Base-by-base conservation (phyloP, 2,113 vertebrate species). In the Podilymbus podiceps region DNA sequence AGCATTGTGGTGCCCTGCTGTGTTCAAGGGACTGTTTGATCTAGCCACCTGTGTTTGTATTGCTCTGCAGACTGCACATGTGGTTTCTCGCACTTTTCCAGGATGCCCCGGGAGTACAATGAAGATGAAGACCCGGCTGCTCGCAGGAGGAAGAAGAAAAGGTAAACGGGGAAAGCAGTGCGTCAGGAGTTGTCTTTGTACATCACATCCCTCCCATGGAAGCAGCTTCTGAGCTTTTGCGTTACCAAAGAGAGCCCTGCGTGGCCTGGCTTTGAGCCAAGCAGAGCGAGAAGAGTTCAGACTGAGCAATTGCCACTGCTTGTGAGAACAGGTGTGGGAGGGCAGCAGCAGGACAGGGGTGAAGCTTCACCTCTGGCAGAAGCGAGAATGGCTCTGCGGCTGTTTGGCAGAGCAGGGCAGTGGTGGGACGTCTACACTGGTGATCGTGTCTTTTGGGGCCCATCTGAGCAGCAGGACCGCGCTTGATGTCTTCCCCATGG, bases 81-180 rank as follows among this genome's bases (percentile, higher is more conserved):
- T 79, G n/a, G 38, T 88, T 96, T 95, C 93, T 94, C 3, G 1
- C 17, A 66, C n/a, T 79, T 82, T 94, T 94, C 31, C 96, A 99
- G 99, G 95, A 99, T 99, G 99, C 99, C 99, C n/a, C 98, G 99
- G 95, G 99, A 99, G 95, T 99, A 99, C 97, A 99, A 99, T 0
- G 99, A 99, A 94, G 99, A 99, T 93, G 99, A 99, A 97, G 99
- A 99, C 94, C 99, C 99, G 66, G 99, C 99, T 60, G 99, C 99
- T n/a, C 98, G 99, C 60, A 98, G 99, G 89, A 98, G 99, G 84
- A 99, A 99, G 96, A 99, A 99, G 92, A 99, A 99, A 97, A 99
- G 99, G 99, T 99, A 72, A 97, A 69, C 15, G 44, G 23, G 40
- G 24, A 50, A 59, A 76, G 58, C 4, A 2, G 4, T 10, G 21